A percentile compares a stretch with the other conserved stretches of the same genome.
These are phyloP conservation scores for Drosophila virilis DNA, from an alignment of 1,140 invertebrate species.

Conservation along the genomic window DNA sequence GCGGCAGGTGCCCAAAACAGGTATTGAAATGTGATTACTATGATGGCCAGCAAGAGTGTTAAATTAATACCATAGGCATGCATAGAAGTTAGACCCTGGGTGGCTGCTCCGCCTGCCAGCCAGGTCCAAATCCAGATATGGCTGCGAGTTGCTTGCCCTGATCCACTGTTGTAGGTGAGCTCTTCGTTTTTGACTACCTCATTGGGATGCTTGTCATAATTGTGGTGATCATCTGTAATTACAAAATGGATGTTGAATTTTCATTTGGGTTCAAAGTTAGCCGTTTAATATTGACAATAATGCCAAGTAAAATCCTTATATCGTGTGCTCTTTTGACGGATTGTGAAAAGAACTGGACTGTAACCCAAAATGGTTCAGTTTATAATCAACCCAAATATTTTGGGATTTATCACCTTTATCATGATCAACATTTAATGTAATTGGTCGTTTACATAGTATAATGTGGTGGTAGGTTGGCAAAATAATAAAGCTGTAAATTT, in stretches of 20 bases:
- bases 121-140: slow-evolving; percentile 26
- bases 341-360: no score
- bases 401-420: no score
- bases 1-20: background rate
- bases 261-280: no score
- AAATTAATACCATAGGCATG: slow-evolving; percentile 20
- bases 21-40: slow-evolving; percentile 34
- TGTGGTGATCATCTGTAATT: slow-evolving; percentile 84
- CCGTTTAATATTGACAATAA: background rate
- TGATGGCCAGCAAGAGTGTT: slow-evolving; percentile 17
- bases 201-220: slow-evolving; percentile 94
- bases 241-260: background rate
- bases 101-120: background rate
- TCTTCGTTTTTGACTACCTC: slow-evolving; percentile 97
- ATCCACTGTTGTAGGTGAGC: slow-evolving; percentile 88
- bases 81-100: background rate
- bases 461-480: no score
- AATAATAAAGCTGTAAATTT: no score
- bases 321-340: background rate
- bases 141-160: slow-evolving; percentile 8
- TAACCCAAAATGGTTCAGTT: no score
- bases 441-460: no score
- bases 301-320: background rate
- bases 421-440: no score
- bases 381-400: no score